These are phyloP conservation scores for Phylloscopus trochiloides DNA, from an alignment of 2,113 vertebrate species.

Conservation along the genomic window DNA sequence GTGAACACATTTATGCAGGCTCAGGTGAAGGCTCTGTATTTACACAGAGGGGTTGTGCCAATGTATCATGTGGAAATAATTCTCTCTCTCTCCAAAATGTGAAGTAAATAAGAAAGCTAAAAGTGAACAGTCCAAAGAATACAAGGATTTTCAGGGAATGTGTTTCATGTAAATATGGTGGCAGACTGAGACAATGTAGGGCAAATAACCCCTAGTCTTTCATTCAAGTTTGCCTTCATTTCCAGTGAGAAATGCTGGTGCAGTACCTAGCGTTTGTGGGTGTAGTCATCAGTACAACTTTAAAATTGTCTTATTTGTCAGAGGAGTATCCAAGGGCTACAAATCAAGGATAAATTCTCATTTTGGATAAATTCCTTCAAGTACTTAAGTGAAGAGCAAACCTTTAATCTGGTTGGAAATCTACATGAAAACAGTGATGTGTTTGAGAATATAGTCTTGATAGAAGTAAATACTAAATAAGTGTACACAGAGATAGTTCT, in stretches of 20 bases:
- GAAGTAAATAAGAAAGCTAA: neutral
- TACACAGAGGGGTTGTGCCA: neutral
- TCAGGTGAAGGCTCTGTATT: neutral
- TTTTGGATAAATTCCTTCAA: neutral
- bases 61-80: neutral
- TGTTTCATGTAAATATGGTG: neutral
- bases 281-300: neutral
- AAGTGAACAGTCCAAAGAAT: neutral
- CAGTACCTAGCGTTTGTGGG: neutral
- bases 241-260: neutral
- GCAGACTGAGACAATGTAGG: neutral
- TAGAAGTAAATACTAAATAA: neutral
- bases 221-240: neutral
- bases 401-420: neutral
- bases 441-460: neutral
- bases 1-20: neutral
- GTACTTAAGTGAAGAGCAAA: neutral
- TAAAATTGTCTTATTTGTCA: neutral
- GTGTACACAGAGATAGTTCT: neutral
- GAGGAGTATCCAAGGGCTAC: neutral
- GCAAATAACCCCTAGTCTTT: neutral
- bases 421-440: neutral
- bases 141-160: neutral
- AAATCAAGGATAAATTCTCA: neutral
- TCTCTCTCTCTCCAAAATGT: neutral